These are phyloP conservation scores for Chrysochloris asiatica DNA, from an alignment of 2,113 vertebrate genomes.

Conservation along the genomic window DNA sequence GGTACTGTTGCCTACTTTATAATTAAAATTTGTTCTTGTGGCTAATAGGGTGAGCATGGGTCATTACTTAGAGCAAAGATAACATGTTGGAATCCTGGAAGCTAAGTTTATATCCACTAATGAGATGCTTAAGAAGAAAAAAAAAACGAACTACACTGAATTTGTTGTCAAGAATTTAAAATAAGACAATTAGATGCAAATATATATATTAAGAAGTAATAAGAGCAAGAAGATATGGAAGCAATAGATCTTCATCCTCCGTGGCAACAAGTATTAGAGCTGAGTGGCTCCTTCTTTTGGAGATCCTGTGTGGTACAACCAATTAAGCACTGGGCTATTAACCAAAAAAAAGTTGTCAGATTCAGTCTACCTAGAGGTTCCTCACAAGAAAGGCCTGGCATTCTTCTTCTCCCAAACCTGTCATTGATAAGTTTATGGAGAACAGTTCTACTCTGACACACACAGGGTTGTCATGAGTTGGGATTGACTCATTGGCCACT, in stretches of 20 bases:
- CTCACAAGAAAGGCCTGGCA: neutral
- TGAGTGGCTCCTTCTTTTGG: neutral
- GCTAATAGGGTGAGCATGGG: conserved; percentile 18
- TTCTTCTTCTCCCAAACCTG: neutral
- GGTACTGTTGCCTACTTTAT: conserved; percentile 59
- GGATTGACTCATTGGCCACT: neutral
- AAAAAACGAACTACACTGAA: too few relatives aligned
- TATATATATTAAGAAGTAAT: neutral
- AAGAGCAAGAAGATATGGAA: neutral
- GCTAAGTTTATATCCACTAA: neutral
- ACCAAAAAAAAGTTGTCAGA: neutral
- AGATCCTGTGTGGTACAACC: neutral
- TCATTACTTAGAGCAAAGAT: neutral
- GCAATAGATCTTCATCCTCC: neutral
- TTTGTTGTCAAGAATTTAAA: neutral
- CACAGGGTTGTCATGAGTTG: neutral
- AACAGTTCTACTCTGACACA: neutral
- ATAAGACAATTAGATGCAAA: neutral
- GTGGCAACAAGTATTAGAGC: accelerated
- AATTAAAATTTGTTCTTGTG: conserved; percentile 57
- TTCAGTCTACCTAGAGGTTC: neutral
- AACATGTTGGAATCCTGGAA: conserved; percentile 2
- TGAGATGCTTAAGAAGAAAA: neutral
- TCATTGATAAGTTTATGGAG: neutral
- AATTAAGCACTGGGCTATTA: neutral